phyloP scores from a whole-genome alignment of 2,888 invertebrate species.

The Meganola albula region DNA sequence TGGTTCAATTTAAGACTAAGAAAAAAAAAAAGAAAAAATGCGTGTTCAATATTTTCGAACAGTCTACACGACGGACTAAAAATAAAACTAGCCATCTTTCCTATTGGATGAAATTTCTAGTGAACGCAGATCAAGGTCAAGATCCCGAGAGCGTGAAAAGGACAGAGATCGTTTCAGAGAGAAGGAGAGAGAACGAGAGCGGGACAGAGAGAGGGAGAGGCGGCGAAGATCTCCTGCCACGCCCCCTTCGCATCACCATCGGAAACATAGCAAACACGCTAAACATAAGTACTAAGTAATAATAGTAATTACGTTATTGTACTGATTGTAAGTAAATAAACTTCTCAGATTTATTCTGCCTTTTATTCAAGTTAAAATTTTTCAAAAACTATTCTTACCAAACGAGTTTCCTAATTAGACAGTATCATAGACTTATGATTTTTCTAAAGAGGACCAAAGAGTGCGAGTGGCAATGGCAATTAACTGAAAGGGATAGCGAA shows the following conservation, averaged over 20 bases:
- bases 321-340: slow-evolving; percentile 23
- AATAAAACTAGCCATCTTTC: too few relatives aligned
- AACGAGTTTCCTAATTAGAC: too few relatives aligned
- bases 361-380: neutral
- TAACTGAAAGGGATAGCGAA: too few relatives aligned
- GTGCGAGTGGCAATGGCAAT: too few relatives aligned
- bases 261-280: slow-evolving; percentile 63
- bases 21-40: too few relatives aligned
- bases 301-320: slow-evolving; percentile 4
- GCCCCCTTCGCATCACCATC: slow-evolving; percentile 59
- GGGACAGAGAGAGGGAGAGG: slow-evolving; percentile 43
- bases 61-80: too few relatives aligned
- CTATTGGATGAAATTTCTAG: too few relatives aligned
- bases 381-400: neutral
- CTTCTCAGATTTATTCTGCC: slow-evolving; percentile 1
- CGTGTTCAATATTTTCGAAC: too few relatives aligned
- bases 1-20: too few relatives aligned
- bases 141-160: slow-evolving; percentile 39
- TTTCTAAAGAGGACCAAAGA: too few relatives aligned
- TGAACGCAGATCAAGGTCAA: slow-evolving; percentile 50
- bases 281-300: slow-evolving; percentile 60
- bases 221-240: slow-evolving; percentile 60
- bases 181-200: slow-evolving; percentile 44
- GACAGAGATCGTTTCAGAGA: slow-evolving; percentile 43
- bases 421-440: too few relatives aligned